Conservation (phyloP, 2,797 vertebrate species). For the Mormyrus hasselquistii region DNA sequence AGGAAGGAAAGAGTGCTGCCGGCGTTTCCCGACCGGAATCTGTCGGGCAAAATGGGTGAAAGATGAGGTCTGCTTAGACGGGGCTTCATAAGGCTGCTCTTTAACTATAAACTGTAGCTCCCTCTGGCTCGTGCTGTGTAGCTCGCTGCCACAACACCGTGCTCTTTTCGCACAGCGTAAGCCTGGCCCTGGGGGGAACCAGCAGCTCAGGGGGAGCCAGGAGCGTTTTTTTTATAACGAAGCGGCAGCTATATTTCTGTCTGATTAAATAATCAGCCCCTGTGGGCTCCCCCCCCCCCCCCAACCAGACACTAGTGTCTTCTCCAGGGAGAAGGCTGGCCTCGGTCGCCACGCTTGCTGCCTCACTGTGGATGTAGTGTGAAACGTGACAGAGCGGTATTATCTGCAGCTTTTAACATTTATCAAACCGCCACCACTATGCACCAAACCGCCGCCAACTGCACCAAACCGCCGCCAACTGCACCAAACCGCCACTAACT, state of each 20-base stretch:
- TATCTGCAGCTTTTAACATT: not conserved
- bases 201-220: not conserved
- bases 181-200: not conserved
- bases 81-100: constrained; percentile 25
- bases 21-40: not conserved
- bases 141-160: constrained; percentile 18
- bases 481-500: too few species aligned
- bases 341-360: not conserved
- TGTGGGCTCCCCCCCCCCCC: not conserved
- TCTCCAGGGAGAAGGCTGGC: not conserved
- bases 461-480: too few species aligned
- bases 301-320: not conserved
- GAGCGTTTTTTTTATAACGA: not conserved
- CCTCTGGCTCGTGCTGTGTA: constrained; percentile 1
- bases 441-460: not conserved
- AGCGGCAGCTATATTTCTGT: not conserved
- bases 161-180: constrained; percentile 15
- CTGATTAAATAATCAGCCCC: not conserved
- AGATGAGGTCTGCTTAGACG: too few species aligned
- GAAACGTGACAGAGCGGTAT: not conserved
- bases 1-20: not conserved
- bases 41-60: not conserved
- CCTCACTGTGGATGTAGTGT: not conserved
- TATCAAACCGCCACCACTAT: not conserved
- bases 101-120: constrained; percentile 18